Evolutionary conservation across 2,888 invertebrate species (phyloP).

Genomic region (Podabrus alpinus): DNA sequence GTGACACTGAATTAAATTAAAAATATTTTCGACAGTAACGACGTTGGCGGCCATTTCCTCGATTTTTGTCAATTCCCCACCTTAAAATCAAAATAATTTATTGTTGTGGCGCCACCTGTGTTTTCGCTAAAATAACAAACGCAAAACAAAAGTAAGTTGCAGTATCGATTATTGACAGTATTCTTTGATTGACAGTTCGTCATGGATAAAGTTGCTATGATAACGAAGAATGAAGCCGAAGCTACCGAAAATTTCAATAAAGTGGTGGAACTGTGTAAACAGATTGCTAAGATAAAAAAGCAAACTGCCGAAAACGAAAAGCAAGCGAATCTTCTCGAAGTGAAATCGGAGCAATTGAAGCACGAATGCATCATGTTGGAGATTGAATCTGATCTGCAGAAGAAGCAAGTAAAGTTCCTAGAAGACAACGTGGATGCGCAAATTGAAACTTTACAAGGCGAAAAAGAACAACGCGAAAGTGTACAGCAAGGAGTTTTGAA

Average conservation of each 20-base stretch:
- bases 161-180: too few relatives aligned
- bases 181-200: not conserved
- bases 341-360: not conserved
- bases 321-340: not conserved
- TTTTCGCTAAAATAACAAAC: not conserved
- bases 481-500: slow-evolving; percentile 8
- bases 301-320: slow-evolving; percentile 2
- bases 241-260: slow-evolving; percentile 4
- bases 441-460: slow-evolving; percentile 7
- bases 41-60: too few relatives aligned
- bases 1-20: too few relatives aligned
- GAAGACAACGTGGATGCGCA: slow-evolving; percentile 5
- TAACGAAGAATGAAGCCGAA: not conserved
- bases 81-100: not conserved
- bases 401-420: not conserved
- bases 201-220: not conserved
- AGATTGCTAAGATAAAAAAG: not conserved
- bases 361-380: not conserved
- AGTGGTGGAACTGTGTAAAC: slow-evolving; percentile 9
- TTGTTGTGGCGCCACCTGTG: not conserved
- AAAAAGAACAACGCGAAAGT: slow-evolving; percentile 8
- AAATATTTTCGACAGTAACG: too few relatives aligned
- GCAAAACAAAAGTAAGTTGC: not conserved
- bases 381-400: not conserved
- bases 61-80: too few relatives aligned